Base-by-base conservation (phyloP, 2,797 vertebrate species). In the Microcaecilia unicolor region DNA sequence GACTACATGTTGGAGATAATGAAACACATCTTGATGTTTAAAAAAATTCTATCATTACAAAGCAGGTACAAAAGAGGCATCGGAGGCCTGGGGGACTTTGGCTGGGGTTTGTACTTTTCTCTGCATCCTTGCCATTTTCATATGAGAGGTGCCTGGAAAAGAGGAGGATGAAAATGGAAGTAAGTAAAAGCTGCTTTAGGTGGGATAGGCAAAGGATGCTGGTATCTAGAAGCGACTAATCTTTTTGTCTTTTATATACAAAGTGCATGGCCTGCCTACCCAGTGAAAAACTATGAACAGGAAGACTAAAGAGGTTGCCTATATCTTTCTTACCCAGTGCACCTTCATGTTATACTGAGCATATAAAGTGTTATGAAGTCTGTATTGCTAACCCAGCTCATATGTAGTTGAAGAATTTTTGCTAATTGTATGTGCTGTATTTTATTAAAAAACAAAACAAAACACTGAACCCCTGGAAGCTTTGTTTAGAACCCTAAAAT, bases 151-250 rank as follows among this genome's bases (percentile, higher is more conserved):
- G 64, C 69, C 77, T 72, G 76, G 61, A 72, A 72, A 68, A 59
- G 71, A n/a, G n/a, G 63, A 78, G 70, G 64, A 82, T 74, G 79
- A 76, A 70, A 64, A 37, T 67, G 71, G 65, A 77, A 74, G 76
- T 70, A 78, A 85, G 75, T 80, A 75, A 65, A 63, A 69, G 60
- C 55, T 52, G 20, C 59, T 65, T 40, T 69, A 79, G 79, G 76
- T 56, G 56, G n/a, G 69, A 39, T 70, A 68, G 69, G 56, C 61
- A 43, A 57, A 80, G 68, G 71, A 72, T 75, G 66, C 55, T 65
- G 15, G 5, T 69, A 47, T 28, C 5, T 8, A 55, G 61, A 54
- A 50, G 56, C 55, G 63, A 65, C 40, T 59, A 43, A 68, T 41
- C 60, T 58, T 67, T 54, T 70, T 55, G n/a, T n/a, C 66, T 38